These are phyloP conservation scores for Liparis tanakae DNA, from an alignment of 2,797 vertebrate genomes.

Conservation along the genomic window DNA sequence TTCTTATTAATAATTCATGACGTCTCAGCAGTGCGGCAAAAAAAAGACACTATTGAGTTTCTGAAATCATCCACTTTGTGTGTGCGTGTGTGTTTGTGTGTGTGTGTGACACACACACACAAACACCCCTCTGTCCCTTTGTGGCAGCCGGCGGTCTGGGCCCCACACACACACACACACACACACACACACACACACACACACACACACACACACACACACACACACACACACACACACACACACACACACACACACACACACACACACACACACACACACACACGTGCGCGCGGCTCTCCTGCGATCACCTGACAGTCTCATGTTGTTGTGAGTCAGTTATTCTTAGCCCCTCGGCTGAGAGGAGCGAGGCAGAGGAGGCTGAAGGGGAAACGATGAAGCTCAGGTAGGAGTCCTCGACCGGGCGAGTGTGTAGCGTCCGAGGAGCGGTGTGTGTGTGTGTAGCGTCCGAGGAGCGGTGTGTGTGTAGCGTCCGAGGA, in stretches of 20 bases:
- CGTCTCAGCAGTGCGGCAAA: too few species aligned
- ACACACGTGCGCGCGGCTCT: constrained; percentile 69
- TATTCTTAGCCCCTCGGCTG: constrained; percentile 91
- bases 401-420: constrained; percentile 83
- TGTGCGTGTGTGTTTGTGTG: too few species aligned
- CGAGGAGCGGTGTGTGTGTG: constrained; percentile 32
- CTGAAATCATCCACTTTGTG: too few species aligned
- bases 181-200: constrained; percentile 16
- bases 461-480: too few species aligned
- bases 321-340: constrained; percentile 95
- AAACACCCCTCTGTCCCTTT: too few species aligned
- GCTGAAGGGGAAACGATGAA: constrained; percentile 74
- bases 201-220: constrained; percentile 9
- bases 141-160: too few species aligned
- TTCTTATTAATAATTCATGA: too few species aligned
- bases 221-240: neutral
- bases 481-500: too few species aligned
- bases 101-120: too few species aligned
- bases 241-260: constrained; percentile 15
- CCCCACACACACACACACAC: constrained; percentile 9
- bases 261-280: constrained; percentile 15
- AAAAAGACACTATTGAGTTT: too few species aligned
- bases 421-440: constrained; percentile 10
- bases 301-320: constrained; percentile 92
- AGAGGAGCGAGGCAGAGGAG: constrained; percentile 45